A percentile compares a stretch with the other conserved stretches of the same genome.
Conservation (phyloP, 2,797 vertebrate species). For the Brotula barbata region DNA sequence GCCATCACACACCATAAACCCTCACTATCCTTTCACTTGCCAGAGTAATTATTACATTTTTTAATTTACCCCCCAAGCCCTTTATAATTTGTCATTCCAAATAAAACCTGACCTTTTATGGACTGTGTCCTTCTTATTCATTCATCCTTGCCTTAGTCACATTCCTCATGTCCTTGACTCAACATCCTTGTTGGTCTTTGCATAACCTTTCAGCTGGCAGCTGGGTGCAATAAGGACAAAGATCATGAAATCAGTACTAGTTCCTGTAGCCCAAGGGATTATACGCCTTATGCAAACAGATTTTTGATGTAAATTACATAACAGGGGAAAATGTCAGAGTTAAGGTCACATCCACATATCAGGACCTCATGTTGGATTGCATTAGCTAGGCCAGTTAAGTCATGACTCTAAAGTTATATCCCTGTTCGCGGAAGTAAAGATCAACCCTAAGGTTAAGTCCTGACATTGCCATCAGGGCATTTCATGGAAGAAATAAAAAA, state of each 20-base stretch:
- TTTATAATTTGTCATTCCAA: conserved; percentile 7
- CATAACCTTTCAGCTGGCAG: conserved; percentile 38
- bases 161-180: conserved; percentile 16
- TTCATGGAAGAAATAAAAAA: conserved; percentile 42
- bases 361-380: conserved; percentile 2
- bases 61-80: conserved; percentile 1
- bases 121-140: neutral
- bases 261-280: conserved; percentile 58
- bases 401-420: neutral
- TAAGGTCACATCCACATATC: conserved; percentile 12
- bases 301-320: conserved; percentile 76
- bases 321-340: conserved; percentile 42
- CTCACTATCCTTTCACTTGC: neutral
- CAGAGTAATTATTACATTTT: neutral
- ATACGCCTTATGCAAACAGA: conserved; percentile 75
- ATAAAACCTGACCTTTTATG: conserved; percentile 1
- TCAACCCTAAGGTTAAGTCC: conserved; percentile 29
- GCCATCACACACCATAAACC: no score
- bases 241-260: conserved; percentile 56
- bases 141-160: conserved; percentile 19
- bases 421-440: neutral
- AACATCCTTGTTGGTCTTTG: conserved; percentile 39
- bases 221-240: conserved; percentile 16
- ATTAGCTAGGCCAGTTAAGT: conserved; percentile 19
- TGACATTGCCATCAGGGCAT: conserved; percentile 24